Evolutionary conservation across 2,113 vertebrate species (phyloP).

Genomic region (Zosterops japonicus): DNA sequence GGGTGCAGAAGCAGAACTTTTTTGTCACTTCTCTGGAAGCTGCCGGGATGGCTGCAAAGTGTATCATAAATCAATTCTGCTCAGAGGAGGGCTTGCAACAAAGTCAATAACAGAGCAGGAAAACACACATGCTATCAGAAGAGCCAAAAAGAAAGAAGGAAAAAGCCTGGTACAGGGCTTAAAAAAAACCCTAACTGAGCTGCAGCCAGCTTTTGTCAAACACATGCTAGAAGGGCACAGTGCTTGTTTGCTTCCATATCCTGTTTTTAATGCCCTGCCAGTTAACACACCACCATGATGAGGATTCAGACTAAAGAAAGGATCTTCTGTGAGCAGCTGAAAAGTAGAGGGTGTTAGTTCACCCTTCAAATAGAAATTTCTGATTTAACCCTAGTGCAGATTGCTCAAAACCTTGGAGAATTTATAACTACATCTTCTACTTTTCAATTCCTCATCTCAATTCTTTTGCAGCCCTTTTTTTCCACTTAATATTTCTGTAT

Average conservation of each 20-base stretch:
- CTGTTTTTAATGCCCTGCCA: not conserved
- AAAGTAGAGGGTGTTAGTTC: not conserved
- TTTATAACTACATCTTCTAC: not conserved
- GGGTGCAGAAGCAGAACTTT: slow-evolving; percentile 65
- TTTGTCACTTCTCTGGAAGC: slow-evolving; percentile 71
- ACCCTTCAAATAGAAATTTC: not conserved
- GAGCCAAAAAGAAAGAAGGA: not conserved
- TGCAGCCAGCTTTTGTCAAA: slow-evolving; percentile 2
- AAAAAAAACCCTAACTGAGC: not conserved
- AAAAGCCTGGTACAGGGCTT: not conserved
- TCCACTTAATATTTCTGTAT: not conserved
- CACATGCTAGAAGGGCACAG: not conserved
- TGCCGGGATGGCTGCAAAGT: slow-evolving; percentile 58
- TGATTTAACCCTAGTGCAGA: not conserved
- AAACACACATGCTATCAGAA: slow-evolving; percentile 39
- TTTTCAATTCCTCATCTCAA: not conserved
- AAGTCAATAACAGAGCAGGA: slow-evolving; percentile 57
- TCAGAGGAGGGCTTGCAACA: not conserved
- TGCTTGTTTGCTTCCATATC: not conserved
- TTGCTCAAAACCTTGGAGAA: not conserved
- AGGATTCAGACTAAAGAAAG: not conserved
- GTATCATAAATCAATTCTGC: slow-evolving; percentile 72
- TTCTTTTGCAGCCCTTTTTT: not conserved
- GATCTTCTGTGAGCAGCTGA: not conserved
- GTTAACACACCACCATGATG: not conserved